Evolutionary conservation across 2,797 vertebrate genomes (phyloP).

Genomic region (Paramormyrops hopkinsi): DNA sequence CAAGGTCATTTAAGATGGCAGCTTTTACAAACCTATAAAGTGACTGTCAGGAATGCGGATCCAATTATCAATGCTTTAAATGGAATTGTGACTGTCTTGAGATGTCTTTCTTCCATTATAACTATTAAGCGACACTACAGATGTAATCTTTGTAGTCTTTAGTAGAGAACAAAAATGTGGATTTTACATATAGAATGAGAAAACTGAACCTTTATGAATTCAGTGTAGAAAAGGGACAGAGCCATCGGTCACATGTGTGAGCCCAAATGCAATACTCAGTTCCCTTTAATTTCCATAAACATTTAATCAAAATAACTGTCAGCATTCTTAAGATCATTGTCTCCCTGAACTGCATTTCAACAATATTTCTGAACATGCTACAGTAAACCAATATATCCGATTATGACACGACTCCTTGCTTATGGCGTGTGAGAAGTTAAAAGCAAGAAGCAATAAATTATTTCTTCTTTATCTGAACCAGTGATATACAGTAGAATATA

Average conservation of each 20-base stretch:
- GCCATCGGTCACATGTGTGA: conserved; percentile 62
- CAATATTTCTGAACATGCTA: conserved; percentile 74
- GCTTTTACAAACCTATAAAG: conserved; percentile 35
- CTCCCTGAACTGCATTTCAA: conserved; percentile 66
- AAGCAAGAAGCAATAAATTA: conserved; percentile 95
- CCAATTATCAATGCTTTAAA: conserved; percentile 24
- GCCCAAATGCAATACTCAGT: conserved; percentile 67
- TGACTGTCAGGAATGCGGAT: conserved; percentile 37
- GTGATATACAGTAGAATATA: conserved; percentile 85
- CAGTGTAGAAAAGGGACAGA: conserved; percentile 55
- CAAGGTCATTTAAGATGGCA: conserved; percentile 37
- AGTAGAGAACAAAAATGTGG: conserved; percentile 69
- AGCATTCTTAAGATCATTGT: conserved; percentile 57
- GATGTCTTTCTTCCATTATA: conserved; percentile 33
- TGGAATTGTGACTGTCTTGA: conserved; percentile 24
- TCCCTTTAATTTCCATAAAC: conserved; percentile 61
- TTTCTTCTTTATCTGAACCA: conserved; percentile 83
- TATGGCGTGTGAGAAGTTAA: conserved; percentile 82
- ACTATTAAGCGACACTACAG: conserved; percentile 38
- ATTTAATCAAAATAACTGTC: conserved; percentile 60
- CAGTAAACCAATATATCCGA: conserved; percentile 93
- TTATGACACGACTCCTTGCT: conserved; percentile 72
- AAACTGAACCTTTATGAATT: conserved; percentile 53
- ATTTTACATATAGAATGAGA: conserved; percentile 47
- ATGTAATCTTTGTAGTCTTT: conserved; percentile 66